Percentiles rank a stretch among this genome's conserved stretches.
These are phyloP conservation scores for Drosophila repletoides DNA, from an alignment of 1,140 invertebrate genomes.

Conservation along the genomic window DNA sequence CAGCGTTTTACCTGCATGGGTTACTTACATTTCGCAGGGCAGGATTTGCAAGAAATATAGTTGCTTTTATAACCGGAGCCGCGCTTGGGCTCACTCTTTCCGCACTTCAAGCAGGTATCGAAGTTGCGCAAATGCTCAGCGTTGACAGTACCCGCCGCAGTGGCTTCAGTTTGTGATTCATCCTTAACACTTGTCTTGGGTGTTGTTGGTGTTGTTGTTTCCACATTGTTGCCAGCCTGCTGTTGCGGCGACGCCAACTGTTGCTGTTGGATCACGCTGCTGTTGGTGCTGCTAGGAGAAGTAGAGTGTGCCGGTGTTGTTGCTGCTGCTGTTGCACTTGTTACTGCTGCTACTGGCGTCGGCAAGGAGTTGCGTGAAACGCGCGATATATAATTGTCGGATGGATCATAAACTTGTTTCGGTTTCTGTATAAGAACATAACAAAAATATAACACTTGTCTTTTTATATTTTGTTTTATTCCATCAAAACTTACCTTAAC, in stretches of 20 bases:
- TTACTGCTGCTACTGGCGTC: constrained; percentile 2
- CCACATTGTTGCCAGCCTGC: not conserved
- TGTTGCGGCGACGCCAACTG: not conserved
- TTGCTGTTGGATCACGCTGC: not conserved
- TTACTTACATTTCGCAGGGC: constrained; percentile 60
- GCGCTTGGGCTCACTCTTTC: constrained; percentile 53
- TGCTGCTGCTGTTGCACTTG: constrained; percentile 1
- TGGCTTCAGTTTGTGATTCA: constrained; percentile 5
- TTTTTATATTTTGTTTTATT: not conserved
- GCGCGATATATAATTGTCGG: constrained; percentile 87
- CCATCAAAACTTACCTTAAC: constrained; percentile 55
- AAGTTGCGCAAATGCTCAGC: constrained; percentile 19
- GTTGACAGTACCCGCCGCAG: not conserved
- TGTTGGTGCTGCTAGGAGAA: not conserved
- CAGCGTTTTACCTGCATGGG: too few relatives aligned
- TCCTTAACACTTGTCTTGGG: constrained; percentile 2
- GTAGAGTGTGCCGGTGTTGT: not conserved
- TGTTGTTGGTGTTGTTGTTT: not conserved
- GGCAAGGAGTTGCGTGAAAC: constrained; percentile 35
- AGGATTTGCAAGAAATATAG: constrained; percentile 60
- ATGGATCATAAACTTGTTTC: constrained; percentile 89
- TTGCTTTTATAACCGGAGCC: constrained; percentile 68
- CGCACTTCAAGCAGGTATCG: constrained; percentile 67
- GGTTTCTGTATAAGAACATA: constrained; percentile 61
- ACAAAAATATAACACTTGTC: not conserved